Percentiles rank a stretch among this genome's conserved stretches.
phyloP scores from a whole-genome alignment of 1,140 invertebrate species.

The Glossosoma conforme region DNA sequence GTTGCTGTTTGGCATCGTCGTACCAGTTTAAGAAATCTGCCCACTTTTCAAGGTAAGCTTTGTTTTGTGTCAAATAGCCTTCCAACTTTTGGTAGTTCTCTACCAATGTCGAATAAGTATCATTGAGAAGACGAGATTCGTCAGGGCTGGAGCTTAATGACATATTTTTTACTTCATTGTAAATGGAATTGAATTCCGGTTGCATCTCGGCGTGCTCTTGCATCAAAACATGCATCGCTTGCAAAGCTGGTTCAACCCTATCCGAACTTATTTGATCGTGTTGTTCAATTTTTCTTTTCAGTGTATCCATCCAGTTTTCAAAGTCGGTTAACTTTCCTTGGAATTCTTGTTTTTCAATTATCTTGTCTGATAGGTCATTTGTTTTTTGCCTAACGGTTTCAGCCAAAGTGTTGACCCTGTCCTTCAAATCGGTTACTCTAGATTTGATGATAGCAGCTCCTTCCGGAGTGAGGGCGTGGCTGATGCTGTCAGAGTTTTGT shows the following conservation, averaged over 20 bases:
- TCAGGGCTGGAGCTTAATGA: conserved; percentile 61
- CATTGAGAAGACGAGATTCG: conserved; percentile 66
- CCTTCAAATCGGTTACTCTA: conserved; percentile 67
- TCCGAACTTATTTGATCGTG: conserved; percentile 76
- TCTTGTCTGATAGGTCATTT: conserved; percentile 73
- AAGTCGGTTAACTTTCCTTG: conserved; percentile 75
- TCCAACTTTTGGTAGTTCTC: conserved; percentile 73
- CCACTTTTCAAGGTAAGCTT: conserved; percentile 75
- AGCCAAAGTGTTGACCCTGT: conserved; percentile 62
- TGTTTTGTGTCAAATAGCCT: conserved; percentile 68
- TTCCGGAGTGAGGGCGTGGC: conserved; percentile 69
- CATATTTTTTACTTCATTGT: conserved; percentile 76
- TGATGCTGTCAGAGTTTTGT: conserved; percentile 73
- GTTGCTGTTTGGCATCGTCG: conserved; percentile 71
- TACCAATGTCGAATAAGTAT: conserved; percentile 68
- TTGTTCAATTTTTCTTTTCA: conserved; percentile 68
- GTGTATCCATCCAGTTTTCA: conserved; percentile 76
- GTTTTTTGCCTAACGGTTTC: conserved; percentile 69
- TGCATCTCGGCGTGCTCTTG: conserved; percentile 80
- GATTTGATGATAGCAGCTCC: conserved; percentile 66
- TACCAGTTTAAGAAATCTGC: conserved; percentile 75
- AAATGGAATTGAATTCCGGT: conserved; percentile 65
- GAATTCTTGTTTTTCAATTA: conserved; percentile 78
- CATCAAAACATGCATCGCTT: conserved; percentile 70
- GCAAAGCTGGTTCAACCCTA: conserved; percentile 71